Evolutionary conservation across 1,140 invertebrate species (phyloP).

Genomic region (Leptopilina clavipes): DNA sequence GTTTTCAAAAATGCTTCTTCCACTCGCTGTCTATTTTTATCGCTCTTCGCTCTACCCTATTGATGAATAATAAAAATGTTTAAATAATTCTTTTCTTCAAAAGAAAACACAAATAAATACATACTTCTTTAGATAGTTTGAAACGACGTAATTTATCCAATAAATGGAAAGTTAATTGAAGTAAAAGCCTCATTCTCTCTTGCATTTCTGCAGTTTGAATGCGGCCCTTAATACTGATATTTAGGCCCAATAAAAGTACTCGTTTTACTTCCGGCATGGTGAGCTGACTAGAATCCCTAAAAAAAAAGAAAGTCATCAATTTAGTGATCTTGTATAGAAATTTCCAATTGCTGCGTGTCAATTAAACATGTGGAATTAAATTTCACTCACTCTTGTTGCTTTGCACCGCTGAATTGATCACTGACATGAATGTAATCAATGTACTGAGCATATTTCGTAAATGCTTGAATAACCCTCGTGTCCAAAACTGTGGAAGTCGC

Average conservation of each 20-base stretch:
- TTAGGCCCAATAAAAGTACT: conserved; percentile 90
- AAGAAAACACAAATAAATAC: background rate
- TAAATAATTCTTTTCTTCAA: too few species aligned
- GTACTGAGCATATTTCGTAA: conserved; percentile 89
- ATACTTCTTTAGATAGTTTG: conserved; percentile 92
- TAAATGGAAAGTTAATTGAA: conserved; percentile 92
- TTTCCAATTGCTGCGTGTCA: too few species aligned
- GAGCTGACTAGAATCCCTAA: conserved; percentile 76
- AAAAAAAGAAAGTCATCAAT: conserved; percentile 50
- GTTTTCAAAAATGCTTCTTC: conserved; percentile 95
- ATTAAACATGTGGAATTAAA: too few species aligned
- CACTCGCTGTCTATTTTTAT: conserved; percentile 93
- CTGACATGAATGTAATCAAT: conserved; percentile 98
- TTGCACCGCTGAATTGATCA: conserved; percentile 94
- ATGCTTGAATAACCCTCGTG: conserved; percentile 85
- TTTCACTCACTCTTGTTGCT: conserved; percentile 88
- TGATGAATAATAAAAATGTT: conserved; percentile 42
- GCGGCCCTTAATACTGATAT: conserved; percentile 82
- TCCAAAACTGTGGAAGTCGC: conserved; percentile 89
- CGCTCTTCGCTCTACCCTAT: conserved; percentile 90
- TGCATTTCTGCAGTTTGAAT: conserved; percentile 75
- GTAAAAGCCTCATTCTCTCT: conserved; percentile 86
- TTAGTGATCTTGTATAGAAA: too few species aligned
- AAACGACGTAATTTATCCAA: conserved; percentile 94
- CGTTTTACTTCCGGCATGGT: conserved; percentile 85